Evolutionary conservation across 2,888 invertebrate species (phyloP).

Genomic region (Amphipoea lucens): DNA sequence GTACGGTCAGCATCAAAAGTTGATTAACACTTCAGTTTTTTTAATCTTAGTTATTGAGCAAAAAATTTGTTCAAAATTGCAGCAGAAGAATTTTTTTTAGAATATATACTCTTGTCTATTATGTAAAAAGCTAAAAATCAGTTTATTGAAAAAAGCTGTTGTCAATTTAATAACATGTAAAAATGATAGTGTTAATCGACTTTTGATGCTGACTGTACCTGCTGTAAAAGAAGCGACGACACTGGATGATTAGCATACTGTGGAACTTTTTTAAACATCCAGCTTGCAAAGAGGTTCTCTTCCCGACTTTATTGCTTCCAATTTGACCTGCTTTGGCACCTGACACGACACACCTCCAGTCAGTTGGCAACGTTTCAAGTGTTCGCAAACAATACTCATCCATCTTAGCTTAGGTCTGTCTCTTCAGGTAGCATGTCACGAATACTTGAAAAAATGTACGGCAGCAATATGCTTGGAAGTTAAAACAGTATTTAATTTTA

Average conservation of each 20-base stretch:
- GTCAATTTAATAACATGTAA: too few relatives aligned
- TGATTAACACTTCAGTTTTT: too few relatives aligned
- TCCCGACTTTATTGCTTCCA: conserved; percentile 42
- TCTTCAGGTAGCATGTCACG: conserved; percentile 20
- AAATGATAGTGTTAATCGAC: too few relatives aligned
- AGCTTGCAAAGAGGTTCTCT: conserved; percentile 25
- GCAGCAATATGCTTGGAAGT: neutral
- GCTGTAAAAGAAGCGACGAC: neutral
- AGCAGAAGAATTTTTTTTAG: too few relatives aligned
- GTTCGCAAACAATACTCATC: conserved; percentile 48
- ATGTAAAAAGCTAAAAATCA: too few relatives aligned
- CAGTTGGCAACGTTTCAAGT: conserved; percentile 54
- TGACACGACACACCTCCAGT: conserved; percentile 40
- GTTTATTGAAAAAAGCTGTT: too few relatives aligned
- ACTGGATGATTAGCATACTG: conserved; percentile 13
- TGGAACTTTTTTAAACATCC: conserved; percentile 27
- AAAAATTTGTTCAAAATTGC: too few relatives aligned
- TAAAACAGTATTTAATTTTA: neutral
- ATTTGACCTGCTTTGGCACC: conserved; percentile 44
- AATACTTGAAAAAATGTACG: conserved; percentile 11
- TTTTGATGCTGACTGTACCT: too few relatives aligned
- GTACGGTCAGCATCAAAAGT: too few relatives aligned
- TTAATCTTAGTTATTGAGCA: too few relatives aligned
- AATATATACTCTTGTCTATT: too few relatives aligned
- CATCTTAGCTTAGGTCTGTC: conserved; percentile 48